phyloP scores from a whole-genome alignment of 2,797 vertebrate species.

The Bovichtus variegatus region DNA sequence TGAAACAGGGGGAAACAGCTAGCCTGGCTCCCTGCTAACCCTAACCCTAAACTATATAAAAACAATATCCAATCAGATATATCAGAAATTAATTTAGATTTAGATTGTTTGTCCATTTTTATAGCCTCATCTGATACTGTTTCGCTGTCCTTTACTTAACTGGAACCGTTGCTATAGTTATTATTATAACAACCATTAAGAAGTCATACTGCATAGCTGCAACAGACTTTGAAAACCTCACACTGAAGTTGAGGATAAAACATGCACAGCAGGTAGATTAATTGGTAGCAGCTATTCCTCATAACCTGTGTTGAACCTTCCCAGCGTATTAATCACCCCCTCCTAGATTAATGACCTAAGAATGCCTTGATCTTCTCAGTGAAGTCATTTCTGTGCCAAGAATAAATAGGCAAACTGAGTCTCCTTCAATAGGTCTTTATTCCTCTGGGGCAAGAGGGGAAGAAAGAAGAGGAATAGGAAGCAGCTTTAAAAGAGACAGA shows the following conservation, averaged over 20 bases:
- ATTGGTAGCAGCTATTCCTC: slow-evolving; percentile 60
- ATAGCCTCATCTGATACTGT: slow-evolving; percentile 13
- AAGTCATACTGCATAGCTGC: slow-evolving; percentile 21
- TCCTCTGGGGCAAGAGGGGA: slow-evolving; percentile 39
- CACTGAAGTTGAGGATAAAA: slow-evolving; percentile 51
- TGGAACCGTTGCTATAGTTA: slow-evolving; percentile 26
- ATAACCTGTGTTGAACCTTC: slow-evolving; percentile 62
- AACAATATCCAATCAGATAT: not conserved
- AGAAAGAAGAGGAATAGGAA: slow-evolving; percentile 45
- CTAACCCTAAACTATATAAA: not conserved
- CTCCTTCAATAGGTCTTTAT: slow-evolving; percentile 75
- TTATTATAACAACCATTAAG: slow-evolving; percentile 25
- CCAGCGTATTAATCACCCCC: slow-evolving; percentile 76
- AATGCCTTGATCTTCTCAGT: slow-evolving; percentile 81
- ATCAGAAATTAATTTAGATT: slow-evolving; percentile 1
- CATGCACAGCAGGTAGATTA: slow-evolving; percentile 67
- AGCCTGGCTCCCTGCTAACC: not conserved
- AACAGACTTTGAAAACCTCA: slow-evolving; percentile 36
- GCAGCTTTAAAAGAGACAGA: slow-evolving; percentile 44
- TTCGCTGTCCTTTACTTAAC: slow-evolving; percentile 4
- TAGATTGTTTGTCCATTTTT: not conserved
- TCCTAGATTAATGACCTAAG: slow-evolving; percentile 77
- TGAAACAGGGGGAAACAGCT: not conserved
- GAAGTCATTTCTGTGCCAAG: slow-evolving; percentile 72
- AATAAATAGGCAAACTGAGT: slow-evolving; percentile 69